phyloP scores from a whole-genome alignment of 1,140 invertebrate genomes.

The Lysiphlebus fabarum region DNA sequence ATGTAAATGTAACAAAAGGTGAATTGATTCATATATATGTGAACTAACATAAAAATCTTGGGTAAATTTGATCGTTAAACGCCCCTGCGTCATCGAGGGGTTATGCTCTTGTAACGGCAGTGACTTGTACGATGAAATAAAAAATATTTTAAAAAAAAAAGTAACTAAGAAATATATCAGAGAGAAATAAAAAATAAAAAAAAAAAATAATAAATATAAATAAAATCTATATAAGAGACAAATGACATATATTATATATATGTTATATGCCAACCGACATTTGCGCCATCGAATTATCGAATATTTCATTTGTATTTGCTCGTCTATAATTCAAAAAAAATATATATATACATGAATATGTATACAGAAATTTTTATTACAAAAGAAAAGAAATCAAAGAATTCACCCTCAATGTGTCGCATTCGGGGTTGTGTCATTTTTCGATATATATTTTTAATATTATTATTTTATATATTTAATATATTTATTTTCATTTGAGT shows the following conservation, averaged over 20 bases:
- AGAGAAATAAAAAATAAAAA: too few relatives aligned
- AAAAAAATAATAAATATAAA: too few relatives aligned
- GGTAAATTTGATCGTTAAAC: conserved; percentile 27
- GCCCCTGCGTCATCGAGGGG: conserved; percentile 26
- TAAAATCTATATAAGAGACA: neutral
- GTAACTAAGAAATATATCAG: too few relatives aligned
- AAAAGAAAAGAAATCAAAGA: conserved; percentile 26
- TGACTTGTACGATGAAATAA: conserved; percentile 10
- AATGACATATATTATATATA: too few relatives aligned
- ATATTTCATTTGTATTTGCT: conserved; percentile 18
- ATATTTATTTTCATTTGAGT: conserved; percentile 2
- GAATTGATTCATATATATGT: conserved; percentile 13
- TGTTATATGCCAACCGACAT: conserved; percentile 14
- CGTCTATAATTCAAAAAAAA: conserved; percentile 10
- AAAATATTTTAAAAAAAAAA: neutral
- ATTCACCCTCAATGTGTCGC: conserved; percentile 22
- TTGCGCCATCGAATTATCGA: conserved; percentile 18
- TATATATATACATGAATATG: conserved; percentile 5
- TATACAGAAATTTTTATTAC: conserved; percentile 1
- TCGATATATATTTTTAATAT: neutral
- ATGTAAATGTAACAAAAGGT: conserved; percentile 14
- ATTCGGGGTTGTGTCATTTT: conserved; percentile 14
- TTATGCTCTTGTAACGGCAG: conserved; percentile 15
- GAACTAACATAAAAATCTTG: conserved; percentile 7
- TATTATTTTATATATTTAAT: conserved; percentile 16